Percentiles rank a stretch among this genome's conserved stretches.
phyloP scores from a whole-genome alignment of 1,140 invertebrate genomes.

The Contarinia nasturtii region DNA sequence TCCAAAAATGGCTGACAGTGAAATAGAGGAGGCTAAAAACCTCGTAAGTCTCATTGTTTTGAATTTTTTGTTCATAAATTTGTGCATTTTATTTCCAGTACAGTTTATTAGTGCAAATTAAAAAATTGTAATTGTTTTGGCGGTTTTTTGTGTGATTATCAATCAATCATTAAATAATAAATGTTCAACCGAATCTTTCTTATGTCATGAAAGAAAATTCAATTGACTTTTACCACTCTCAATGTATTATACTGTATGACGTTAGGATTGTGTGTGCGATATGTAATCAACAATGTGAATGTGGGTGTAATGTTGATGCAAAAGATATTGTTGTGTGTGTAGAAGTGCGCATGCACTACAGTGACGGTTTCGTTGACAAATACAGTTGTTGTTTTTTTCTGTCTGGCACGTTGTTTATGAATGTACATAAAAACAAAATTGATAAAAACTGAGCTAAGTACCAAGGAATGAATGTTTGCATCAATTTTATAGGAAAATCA shows the following conservation, averaged over 20 bases:
- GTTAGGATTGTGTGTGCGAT: too few relatives aligned
- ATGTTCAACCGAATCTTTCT: neutral
- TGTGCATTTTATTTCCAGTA: conserved; percentile 9
- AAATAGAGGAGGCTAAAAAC: conserved; percentile 68
- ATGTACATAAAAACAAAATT: too few relatives aligned
- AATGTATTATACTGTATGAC: too few relatives aligned
- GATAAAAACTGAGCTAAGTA: too few relatives aligned
- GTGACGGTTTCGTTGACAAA: too few relatives aligned
- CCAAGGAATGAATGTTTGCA: too few relatives aligned
- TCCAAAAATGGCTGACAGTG: conserved; percentile 53
- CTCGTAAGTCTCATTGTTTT: conserved; percentile 38
- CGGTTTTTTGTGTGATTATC: conserved; percentile 7
- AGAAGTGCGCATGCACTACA: too few relatives aligned
- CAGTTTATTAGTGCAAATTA: neutral
- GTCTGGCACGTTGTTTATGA: too few relatives aligned
- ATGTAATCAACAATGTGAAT: too few relatives aligned
- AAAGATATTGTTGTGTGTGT: conserved; percentile 3
- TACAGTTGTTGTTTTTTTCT: too few relatives aligned
- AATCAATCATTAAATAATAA: conserved; percentile 4
- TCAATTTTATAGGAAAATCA: too few relatives aligned
- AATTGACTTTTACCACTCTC: conserved; percentile 7
- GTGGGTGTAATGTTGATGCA: too few relatives aligned
- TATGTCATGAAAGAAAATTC: conserved; percentile 5
- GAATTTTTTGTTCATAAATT: conserved; percentile 10
- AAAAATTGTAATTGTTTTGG: neutral